Evolutionary conservation across 2,113 vertebrate species (phyloP), one percentile per base, ranked within the genome.

Genomic region (Malurus elegans): DNA sequence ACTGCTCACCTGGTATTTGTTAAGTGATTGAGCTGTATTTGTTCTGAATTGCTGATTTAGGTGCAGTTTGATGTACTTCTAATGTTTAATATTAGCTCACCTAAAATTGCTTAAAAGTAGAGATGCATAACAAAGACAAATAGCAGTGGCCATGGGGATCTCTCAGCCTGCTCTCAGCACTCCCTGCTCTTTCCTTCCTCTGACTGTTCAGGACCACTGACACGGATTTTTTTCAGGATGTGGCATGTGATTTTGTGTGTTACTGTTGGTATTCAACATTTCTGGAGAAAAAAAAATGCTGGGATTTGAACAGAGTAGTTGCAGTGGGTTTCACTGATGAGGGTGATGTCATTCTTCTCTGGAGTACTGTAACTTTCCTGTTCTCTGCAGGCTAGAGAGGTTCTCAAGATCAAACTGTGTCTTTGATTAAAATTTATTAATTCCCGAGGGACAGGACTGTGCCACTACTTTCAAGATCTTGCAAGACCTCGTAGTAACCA

Each of bases 361-460:
- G 75, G 70, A 85, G 66, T 54, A 69, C 15, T 47, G 23, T 47
- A 42, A 50, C 38, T 65, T 91, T 36, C 28, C 25, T 87, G 79
- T 87, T 79, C 67, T 87, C 61, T 14, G 32, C 53, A 62, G 57
- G 42, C 36, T 38, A 38, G 38, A 70, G 86, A 86, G 61, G 40
- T 57, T 65, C 73, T 95, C 67, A 60, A 84, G 79, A 91, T 79
- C 94, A 92, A 84, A 84, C 89, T 88, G 29, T 69, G 47, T 65
- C 74, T 96, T 94, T 91, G 85, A 86, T 94, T 94, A 94, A 85
- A 96, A 76, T 73, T 51, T 13, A 45, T 69, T 32, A 58, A 81
- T 88, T 95, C 90, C 90, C 62, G 51, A 92, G 87, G 75, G 50
- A 76, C 6, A 75, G 74, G 86, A 79, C 66, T 72, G 19, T 38